Percentiles rank a stretch among this genome's conserved stretches.
Evolutionary conservation across 2,888 invertebrate genomes (phyloP).

Genomic region (Macrophya annulata): DNA sequence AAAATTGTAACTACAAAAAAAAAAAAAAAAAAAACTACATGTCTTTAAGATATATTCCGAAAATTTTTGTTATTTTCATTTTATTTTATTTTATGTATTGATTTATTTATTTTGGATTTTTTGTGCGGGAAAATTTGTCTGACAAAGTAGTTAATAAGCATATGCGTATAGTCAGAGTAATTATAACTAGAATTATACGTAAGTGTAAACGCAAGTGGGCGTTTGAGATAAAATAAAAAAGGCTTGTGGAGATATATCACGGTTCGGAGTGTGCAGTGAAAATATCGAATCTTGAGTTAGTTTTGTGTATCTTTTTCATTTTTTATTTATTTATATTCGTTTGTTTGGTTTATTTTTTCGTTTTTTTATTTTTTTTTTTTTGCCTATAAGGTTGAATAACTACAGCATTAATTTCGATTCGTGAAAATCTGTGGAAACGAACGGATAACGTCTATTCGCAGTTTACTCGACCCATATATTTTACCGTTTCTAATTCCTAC

Average conservation of each 20-base stretch:
- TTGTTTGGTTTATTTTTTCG: background rate
- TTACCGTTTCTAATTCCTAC: background rate
- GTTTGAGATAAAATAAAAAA: background rate
- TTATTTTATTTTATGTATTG: no score
- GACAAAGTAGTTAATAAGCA: background rate
- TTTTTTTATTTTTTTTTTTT: background rate
- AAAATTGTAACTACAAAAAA: no score
- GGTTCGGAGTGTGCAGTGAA: background rate
- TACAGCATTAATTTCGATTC: background rate
- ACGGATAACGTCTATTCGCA: background rate
- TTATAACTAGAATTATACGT: background rate
- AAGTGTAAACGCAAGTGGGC: conserved; percentile 2
- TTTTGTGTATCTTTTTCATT: background rate
- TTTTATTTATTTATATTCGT: background rate
- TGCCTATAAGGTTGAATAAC: background rate
- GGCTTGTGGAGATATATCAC: background rate
- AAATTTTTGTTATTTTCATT: no score
- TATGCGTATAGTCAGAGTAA: background rate
- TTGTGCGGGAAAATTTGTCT: background rate
- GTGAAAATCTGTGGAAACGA: background rate
- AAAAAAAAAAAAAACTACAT: no score
- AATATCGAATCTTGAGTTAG: background rate
- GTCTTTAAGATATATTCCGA: no score
- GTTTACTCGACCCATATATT: background rate
- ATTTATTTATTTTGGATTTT: no score